phyloP scores from a whole-genome alignment of 2,797 vertebrate species.

The Numenius phaeopus region DNA sequence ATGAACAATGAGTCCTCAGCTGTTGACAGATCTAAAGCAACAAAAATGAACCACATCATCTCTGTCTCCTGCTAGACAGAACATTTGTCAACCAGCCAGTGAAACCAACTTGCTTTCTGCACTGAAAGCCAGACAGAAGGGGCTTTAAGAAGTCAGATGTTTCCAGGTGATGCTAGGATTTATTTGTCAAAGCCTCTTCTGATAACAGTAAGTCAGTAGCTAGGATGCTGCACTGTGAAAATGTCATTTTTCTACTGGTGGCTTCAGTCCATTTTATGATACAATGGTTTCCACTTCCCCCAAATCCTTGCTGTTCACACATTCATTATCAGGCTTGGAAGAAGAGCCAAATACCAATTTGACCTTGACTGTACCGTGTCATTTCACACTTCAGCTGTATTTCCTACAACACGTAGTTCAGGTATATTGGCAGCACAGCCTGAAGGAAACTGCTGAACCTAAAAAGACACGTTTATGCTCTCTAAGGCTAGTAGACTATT shows the following conservation, averaged over 20 bases:
- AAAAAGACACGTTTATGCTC: not conserved
- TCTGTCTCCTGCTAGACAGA: conserved; percentile 41
- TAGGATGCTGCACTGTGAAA: not conserved
- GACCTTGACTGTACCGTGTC: not conserved
- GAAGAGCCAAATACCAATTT: not conserved
- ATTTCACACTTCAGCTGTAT: not conserved
- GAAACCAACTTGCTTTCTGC: conserved; percentile 52
- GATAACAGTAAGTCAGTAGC: conserved; percentile 23
- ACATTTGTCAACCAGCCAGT: conserved; percentile 50
- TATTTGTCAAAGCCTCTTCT: conserved; percentile 49
- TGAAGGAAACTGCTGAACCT: not conserved
- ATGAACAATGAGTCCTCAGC: conserved; percentile 51
- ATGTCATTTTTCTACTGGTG: not conserved
- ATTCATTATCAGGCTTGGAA: not conserved
- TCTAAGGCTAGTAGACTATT: not conserved
- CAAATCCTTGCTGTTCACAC: not conserved
- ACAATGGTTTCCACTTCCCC: not conserved
- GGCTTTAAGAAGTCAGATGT: conserved; percentile 60
- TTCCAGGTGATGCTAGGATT: conserved; percentile 58
- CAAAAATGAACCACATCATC: conserved; percentile 42
- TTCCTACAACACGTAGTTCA: not conserved
- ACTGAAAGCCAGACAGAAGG: conserved; percentile 4
- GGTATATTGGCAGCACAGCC: not conserved
- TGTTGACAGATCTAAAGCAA: conserved; percentile 69
- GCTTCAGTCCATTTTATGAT: not conserved